Evolutionary conservation across 2,797 vertebrate genomes (phyloP).

Genomic region (Enteromius fasciolatus): DNA sequence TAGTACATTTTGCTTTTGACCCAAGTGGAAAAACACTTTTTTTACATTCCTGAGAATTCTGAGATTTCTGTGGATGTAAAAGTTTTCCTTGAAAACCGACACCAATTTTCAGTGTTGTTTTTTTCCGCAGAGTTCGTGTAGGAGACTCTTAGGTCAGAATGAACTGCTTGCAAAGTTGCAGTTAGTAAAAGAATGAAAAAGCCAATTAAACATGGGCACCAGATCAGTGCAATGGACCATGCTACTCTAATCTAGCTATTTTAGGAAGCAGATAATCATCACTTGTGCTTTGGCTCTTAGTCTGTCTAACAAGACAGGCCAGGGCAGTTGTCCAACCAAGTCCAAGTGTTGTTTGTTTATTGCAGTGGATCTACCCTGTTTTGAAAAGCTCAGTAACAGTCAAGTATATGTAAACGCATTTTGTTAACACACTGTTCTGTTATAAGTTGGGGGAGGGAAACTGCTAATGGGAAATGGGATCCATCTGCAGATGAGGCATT

Average conservation of each 20-base stretch:
- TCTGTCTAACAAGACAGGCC: conserved; percentile 17
- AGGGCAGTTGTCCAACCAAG: background rate
- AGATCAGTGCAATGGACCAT: conserved; percentile 33
- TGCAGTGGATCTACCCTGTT: background rate
- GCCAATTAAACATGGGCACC: conserved; percentile 39
- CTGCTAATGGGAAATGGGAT: background rate
- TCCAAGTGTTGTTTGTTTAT: background rate
- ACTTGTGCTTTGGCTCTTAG: conserved; percentile 52
- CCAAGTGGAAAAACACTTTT: conserved; percentile 20
- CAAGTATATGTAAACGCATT: background rate
- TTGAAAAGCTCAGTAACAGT: conserved; percentile 17
- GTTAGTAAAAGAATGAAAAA: conserved; percentile 38
- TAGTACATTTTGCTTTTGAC: conserved; percentile 9
- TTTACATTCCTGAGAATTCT: conserved; percentile 16
- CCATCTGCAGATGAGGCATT: background rate
- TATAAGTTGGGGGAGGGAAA: conserved; percentile 1
- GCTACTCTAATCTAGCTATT: conserved; percentile 48
- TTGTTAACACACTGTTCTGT: background rate
- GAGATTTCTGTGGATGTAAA: background rate
- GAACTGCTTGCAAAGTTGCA: background rate
- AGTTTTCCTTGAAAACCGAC: background rate
- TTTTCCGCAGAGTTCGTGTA: background rate
- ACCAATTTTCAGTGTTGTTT: background rate
- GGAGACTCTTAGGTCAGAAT: background rate
- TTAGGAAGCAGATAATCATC: conserved; percentile 52